phyloP scores from a whole-genome alignment of 2,113 vertebrate genomes.

The Lophura nycthemera region DNA sequence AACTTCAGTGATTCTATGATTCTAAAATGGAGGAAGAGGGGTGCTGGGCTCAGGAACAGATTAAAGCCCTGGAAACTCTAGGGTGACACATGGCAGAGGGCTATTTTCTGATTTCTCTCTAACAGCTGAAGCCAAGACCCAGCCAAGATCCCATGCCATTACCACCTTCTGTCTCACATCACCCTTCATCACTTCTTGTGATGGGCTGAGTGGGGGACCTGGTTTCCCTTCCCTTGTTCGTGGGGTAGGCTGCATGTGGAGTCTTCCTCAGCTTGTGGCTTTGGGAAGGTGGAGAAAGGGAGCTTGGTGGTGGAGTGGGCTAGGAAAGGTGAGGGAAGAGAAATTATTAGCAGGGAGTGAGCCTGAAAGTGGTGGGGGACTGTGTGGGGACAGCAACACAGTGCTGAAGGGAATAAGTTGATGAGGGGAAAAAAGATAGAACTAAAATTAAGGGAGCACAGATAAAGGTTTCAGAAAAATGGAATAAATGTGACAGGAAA shows the following conservation, averaged over 20 bases:
- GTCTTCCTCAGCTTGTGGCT: not conserved
- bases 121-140: not conserved
- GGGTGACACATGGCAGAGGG: not conserved
- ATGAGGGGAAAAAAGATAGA: accelerated
- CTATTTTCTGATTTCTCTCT: not conserved
- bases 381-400: not conserved
- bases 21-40: accelerated
- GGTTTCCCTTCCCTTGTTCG: not conserved
- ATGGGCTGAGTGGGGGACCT: not conserved
- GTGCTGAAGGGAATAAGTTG: not conserved
- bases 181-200: not conserved
- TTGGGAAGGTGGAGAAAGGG: not conserved
- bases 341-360: not conserved
- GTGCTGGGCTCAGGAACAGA: not conserved
- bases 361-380: not conserved
- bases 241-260: accelerated
- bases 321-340: not conserved
- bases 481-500: not conserved
- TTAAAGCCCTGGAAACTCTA: not conserved
- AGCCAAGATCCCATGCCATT: not conserved
- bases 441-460: not conserved
- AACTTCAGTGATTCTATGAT: no score
- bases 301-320: not conserved
- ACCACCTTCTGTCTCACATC: not conserved
- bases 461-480: not conserved